A percentile compares a stretch with the other conserved stretches of the same genome.
Evolutionary conservation across 1,140 invertebrate species (phyloP).

Genomic region (Leptinotarsa defecta): DNA sequence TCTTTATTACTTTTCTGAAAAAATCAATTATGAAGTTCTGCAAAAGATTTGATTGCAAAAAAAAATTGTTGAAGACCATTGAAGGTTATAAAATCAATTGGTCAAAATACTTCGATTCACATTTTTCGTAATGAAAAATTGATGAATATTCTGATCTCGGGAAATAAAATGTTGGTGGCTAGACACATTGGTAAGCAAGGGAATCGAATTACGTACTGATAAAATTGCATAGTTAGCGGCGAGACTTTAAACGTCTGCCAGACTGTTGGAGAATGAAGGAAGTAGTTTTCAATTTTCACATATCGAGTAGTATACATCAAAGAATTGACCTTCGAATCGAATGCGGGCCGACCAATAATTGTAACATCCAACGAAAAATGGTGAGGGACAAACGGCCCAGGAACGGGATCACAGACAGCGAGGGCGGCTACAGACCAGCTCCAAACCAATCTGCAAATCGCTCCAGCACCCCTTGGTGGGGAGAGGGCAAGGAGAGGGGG

Average conservation of each 20-base stretch:
- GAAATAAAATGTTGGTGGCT: background rate
- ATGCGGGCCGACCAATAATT: background rate
- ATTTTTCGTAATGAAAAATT: background rate
- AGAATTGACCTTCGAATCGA: constrained; percentile 37
- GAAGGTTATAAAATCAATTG: no score
- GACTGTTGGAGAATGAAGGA: constrained; percentile 23
- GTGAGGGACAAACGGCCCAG: constrained; percentile 11
- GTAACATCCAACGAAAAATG: background rate
- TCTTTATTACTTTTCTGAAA: no score
- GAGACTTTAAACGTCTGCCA: background rate
- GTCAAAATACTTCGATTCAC: no score
- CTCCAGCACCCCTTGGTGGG: constrained; percentile 43
- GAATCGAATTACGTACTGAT: constrained; percentile 9
- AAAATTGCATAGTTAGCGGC: constrained; percentile 31
- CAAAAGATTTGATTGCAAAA: no score
- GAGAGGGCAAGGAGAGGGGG: constrained; percentile 41
- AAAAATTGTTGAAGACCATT: no score
- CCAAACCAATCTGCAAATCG: constrained; percentile 44
- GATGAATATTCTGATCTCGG: background rate
- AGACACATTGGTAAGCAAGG: constrained; percentile 6
- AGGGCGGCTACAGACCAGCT: constrained; percentile 45
- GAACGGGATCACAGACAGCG: constrained; percentile 22
- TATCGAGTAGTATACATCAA: constrained; percentile 22
- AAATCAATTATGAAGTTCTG: no score
- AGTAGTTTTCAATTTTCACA: constrained; percentile 43